Conservation (phyloP, 2,113 vertebrate genomes). For the Oenanthe oenanthe region DNA sequence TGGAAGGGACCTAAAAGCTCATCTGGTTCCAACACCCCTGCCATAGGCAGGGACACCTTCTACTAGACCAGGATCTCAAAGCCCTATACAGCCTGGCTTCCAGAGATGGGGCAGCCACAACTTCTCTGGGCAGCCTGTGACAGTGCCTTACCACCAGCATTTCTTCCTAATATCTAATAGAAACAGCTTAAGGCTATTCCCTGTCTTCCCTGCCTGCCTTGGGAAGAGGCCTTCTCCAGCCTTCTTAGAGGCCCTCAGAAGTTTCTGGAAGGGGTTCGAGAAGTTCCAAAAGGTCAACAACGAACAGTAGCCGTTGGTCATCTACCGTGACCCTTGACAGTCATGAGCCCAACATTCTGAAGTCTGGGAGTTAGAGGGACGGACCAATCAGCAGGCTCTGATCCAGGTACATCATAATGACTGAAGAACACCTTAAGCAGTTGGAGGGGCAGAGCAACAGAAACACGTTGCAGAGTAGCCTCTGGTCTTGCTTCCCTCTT, state of each 20-base stretch:
- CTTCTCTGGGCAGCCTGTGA: not conserved
- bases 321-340: rapidly evolving
- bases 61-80: not conserved
- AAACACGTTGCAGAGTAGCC: rapidly evolving
- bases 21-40: not conserved
- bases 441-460: not conserved
- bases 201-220: no score
- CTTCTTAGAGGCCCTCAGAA: not conserved
- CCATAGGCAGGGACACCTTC: no score
- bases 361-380: rapidly evolving
- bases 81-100: not conserved
- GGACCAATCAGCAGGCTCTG: not conserved
- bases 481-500: not conserved
- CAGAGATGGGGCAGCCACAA: not conserved
- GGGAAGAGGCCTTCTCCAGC: not conserved
- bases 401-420: not conserved
- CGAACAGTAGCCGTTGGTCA: rapidly evolving
- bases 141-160: not conserved
- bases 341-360: not conserved
- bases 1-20: not conserved
- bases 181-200: not conserved
- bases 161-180: not conserved
- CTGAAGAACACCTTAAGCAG: not conserved
- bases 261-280: not conserved
- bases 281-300: not conserved